Percentiles rank a stretch among this genome's conserved stretches.
phyloP scores from a whole-genome alignment of 2,113 vertebrate species.

The Microcebus jonahi region DNA sequence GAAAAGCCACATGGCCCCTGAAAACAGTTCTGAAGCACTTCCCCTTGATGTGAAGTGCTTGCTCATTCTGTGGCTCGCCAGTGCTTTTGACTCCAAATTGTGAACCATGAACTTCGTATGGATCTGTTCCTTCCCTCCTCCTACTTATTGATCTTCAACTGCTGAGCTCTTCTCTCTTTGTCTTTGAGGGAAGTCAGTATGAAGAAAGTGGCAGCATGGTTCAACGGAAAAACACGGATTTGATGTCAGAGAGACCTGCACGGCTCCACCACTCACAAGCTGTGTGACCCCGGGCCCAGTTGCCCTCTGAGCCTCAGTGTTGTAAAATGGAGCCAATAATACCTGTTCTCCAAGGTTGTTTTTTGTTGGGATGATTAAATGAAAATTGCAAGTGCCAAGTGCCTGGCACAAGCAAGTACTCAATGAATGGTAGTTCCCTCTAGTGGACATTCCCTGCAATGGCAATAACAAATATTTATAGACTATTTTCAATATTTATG shows the following conservation, averaged over 20 bases:
- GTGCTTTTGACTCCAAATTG: conserved; percentile 8
- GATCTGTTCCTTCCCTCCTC: neutral
- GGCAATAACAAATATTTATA: neutral
- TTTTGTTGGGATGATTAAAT: neutral
- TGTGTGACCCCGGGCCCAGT: neutral
- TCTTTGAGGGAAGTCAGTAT: conserved; percentile 9
- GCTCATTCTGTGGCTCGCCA: neutral
- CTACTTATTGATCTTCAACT: conserved; percentile 28
- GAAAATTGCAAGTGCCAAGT: neutral
- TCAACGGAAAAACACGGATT: neutral
- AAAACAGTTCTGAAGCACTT: neutral
- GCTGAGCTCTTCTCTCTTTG: neutral
- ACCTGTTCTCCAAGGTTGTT: neutral
- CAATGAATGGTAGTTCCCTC: neutral
- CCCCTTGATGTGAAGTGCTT: neutral
- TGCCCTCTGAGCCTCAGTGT: neutral
- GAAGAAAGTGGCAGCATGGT: neutral
- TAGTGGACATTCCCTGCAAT: neutral
- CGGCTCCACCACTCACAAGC: neutral
- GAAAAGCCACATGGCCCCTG: neutral
- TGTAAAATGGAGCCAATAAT: neutral
- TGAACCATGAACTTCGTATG: neutral
- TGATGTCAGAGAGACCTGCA: neutral
- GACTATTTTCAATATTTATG: neutral
- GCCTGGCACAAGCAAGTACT: neutral